Evolutionary conservation across 2,113 vertebrate species (phyloP), one percentile per base, ranked within the genome.

Genomic region (Sylvietta virens): DNA sequence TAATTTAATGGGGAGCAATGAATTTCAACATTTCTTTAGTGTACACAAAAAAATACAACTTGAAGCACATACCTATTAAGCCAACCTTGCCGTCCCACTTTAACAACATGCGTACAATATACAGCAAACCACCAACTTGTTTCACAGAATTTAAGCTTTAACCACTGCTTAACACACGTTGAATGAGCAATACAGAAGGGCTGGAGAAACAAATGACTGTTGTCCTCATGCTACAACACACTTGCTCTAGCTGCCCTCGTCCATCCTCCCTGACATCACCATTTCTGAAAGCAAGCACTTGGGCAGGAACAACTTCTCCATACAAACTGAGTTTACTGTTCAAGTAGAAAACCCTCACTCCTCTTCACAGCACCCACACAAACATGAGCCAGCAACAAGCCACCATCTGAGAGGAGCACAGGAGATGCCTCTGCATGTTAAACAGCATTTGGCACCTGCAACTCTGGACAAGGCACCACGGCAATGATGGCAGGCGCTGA

Each of bases 91-190:
- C 28, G 27, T 27, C 31, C 35, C 18, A 72, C 28, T 60, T 48
- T 39, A 80, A 54, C 58, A 72, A 94, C 64, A 39, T 71, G 15
- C 35, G 33, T 20, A 78, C 18, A 78, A 70, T 21, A 73, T 15
- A 54, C 24, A 83, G 72, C 44, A 82, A 70, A 56, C 5, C 50
- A 72, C 45, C 76, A 83, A 66, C 18, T 33, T 37, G 40, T 78
- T 94, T 67, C 70, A 93, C 47, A 81, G 67, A 44, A 82, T 81
- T 93, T 88, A 95, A 91, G 37, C 40, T 91, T 83, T 58, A 81
- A 64, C n/a, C 42, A 70, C 19, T 1, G 2, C 35, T 86, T 82
- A 84, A 81, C 15, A 73, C 2, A 39, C 26, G 51, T 40, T 66
- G 37, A 92, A 83, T 30, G 50, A 79, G 78, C n/a, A 89, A 81